Conservation (phyloP, 2,797 vertebrate species). For the Pangasius krempfi region DNA sequence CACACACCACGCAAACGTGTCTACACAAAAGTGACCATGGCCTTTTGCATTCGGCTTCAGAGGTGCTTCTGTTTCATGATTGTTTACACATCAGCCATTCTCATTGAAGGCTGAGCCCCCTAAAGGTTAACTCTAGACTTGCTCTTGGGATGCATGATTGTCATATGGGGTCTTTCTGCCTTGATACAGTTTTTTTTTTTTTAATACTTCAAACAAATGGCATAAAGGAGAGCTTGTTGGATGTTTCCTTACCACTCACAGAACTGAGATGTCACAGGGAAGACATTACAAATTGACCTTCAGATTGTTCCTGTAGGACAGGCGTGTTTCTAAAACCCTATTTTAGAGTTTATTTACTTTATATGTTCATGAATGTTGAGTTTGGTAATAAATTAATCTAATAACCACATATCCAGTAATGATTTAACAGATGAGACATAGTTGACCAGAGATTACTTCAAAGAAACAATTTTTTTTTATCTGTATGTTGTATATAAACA, state of each 20-base stretch:
- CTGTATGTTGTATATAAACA: background rate
- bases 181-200: background rate
- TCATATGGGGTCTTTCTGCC: background rate
- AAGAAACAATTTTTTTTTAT: background rate
- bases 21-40: background rate
- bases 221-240: background rate
- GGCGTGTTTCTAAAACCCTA: background rate
- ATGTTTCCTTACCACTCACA: background rate
- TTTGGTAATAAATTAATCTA: background rate
- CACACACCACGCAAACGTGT: background rate
- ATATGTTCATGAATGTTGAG: background rate
- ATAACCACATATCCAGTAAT: background rate
- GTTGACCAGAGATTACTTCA: background rate
- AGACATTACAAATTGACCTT: background rate
- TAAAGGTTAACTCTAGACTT: background rate
- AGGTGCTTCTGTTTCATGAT: background rate
- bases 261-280: background rate
- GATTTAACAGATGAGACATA: background rate
- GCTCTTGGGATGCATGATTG: background rate
- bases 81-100: constrained; percentile 5
- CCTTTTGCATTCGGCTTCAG: background rate
- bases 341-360: background rate
- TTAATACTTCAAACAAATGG: background rate
- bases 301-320: background rate
- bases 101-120: background rate